Conservation (phyloP, 2,113 vertebrate species). For the Tachuris rubrigastra region DNA sequence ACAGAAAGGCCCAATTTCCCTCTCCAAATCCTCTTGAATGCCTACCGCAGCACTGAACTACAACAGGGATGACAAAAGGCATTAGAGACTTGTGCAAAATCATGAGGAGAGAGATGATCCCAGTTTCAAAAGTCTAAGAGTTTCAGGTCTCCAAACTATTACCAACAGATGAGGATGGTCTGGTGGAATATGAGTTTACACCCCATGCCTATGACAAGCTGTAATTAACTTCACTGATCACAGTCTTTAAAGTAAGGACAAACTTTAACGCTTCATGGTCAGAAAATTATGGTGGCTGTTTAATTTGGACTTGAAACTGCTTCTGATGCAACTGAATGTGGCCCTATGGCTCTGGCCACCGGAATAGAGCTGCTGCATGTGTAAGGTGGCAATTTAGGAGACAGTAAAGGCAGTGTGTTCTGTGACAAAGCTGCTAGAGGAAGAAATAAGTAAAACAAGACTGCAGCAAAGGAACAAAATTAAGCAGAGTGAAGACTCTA, state of each 20-base stretch:
- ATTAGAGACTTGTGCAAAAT: background rate
- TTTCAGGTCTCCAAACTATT: background rate
- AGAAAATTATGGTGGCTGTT: background rate
- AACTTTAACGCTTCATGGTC: background rate
- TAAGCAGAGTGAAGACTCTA: background rate
- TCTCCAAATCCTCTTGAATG: background rate
- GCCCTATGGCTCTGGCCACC: background rate
- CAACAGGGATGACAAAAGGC: background rate
- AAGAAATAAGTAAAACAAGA: background rate
- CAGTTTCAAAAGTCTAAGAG: background rate
- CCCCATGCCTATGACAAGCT: background rate
- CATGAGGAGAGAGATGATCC: background rate
- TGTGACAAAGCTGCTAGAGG: background rate
- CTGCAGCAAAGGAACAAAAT: background rate
- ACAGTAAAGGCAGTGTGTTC: background rate
- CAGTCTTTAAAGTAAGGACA: background rate
- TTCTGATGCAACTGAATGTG: background rate
- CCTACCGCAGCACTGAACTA: background rate
- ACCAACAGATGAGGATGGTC: rapidly evolving
- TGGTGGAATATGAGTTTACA: background rate
- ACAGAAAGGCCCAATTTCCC: background rate
- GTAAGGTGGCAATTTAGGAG: background rate
- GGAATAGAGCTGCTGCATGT: background rate
- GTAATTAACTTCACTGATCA: background rate
- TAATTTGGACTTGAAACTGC: background rate